Percentiles rank a stretch among this genome's conserved stretches.
These are phyloP conservation scores for Papilio machaon DNA, from an alignment of 1,140 invertebrate species.

Conservation along the genomic window DNA sequence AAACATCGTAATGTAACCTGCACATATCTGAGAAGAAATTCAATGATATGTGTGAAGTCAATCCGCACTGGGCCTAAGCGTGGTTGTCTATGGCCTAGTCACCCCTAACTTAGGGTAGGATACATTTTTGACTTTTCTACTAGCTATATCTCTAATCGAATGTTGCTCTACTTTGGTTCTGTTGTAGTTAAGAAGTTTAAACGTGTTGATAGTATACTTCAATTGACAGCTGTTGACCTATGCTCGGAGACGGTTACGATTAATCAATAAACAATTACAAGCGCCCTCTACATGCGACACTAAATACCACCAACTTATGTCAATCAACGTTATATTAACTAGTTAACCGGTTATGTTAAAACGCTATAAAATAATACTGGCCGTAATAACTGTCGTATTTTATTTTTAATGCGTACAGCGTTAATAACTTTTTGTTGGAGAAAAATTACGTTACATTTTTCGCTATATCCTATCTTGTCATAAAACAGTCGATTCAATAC, in stretches of 20 bases:
- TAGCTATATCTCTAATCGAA: too few species aligned
- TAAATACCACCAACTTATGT: slow-evolving; percentile 13
- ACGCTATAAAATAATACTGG: slow-evolving; percentile 10
- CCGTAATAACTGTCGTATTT: neutral
- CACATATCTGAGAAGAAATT: too few species aligned
- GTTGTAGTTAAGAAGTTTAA: neutral
- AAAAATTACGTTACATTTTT: neutral
- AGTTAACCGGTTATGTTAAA: neutral
- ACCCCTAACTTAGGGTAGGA: too few species aligned
- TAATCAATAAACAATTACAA: slow-evolving; percentile 24
- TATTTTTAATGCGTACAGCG: neutral
- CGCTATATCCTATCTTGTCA: neutral
- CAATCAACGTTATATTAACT: neutral
- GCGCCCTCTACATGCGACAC: neutral
- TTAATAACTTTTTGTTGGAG: neutral
- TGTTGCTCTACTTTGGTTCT: neutral
- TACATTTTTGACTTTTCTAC: too few species aligned
- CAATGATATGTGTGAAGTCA: too few species aligned
- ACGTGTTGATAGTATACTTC: neutral
- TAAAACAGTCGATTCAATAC: too few species aligned
- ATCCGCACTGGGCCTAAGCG: too few species aligned
- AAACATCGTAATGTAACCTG: too few species aligned
- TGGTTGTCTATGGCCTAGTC: too few species aligned
- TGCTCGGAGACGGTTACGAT: slow-evolving; percentile 16
- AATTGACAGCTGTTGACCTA: slow-evolving; percentile 29